phyloP scores from a whole-genome alignment of 2,797 vertebrate genomes.

The Molossus molossus region DNA sequence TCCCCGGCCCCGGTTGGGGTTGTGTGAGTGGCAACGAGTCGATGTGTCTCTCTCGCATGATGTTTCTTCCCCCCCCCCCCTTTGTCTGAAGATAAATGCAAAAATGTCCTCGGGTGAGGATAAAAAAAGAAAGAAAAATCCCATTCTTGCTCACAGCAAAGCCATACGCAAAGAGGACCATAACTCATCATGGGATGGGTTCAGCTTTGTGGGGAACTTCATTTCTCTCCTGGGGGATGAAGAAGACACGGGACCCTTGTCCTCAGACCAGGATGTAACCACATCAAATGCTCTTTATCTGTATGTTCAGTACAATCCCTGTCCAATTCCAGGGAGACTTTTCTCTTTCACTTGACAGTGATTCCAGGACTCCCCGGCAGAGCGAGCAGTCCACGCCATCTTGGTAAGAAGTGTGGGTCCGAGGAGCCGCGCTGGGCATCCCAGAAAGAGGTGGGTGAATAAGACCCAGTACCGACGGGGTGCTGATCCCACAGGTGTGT shows the following conservation, averaged over 20 bases:
- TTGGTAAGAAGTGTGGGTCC: fast-evolving
- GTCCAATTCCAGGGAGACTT: neutral
- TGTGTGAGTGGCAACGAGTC: no score
- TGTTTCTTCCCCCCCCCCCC: no score
- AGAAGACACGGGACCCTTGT: neutral
- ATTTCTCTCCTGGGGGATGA: neutral
- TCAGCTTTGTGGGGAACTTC: neutral
- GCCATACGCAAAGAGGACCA: neutral
- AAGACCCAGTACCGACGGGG: fast-evolving
- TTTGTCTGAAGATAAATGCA: no score
- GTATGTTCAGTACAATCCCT: neutral
- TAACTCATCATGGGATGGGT: neutral
- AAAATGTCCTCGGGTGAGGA: no score
- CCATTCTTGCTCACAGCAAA: neutral
- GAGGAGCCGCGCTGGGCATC: neutral
- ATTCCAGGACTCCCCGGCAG: neutral
- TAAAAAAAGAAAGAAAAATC: neutral
- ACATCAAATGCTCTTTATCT: neutral
- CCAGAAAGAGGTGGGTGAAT: fast-evolving
- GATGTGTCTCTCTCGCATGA: no score
- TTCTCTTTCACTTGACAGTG: neutral
- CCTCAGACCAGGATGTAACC: neutral
- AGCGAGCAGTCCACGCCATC: neutral
- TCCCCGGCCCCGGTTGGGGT: no score
- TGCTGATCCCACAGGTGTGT: neutral